phyloP scores from a whole-genome alignment of 2,113 vertebrate genomes.

The Dasyurus viverrinus region DNA sequence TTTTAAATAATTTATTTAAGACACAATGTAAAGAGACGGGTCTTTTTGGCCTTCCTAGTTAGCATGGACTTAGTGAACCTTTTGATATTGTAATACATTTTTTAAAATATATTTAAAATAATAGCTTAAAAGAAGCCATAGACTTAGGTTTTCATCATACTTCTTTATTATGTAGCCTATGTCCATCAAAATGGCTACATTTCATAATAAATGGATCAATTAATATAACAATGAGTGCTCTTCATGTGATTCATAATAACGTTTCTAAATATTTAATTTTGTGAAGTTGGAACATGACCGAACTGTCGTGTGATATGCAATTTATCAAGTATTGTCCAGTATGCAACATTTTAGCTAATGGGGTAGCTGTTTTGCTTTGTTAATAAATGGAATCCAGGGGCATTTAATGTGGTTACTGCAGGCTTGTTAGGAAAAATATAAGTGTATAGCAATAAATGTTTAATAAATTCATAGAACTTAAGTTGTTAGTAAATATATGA shows the following conservation, averaged over 20 bases:
- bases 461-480: slow-evolving; percentile 55
- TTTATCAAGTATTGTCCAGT: slow-evolving; percentile 52
- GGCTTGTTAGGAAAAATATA: slow-evolving; percentile 44
- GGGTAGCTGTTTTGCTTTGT: slow-evolving; percentile 38
- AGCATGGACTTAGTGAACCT: slow-evolving; percentile 27
- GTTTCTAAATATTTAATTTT: slow-evolving; percentile 34
- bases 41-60: slow-evolving; percentile 47
- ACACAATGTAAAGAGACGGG: neutral
- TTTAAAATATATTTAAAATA: slow-evolving; percentile 54
- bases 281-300: slow-evolving; percentile 38
- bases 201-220: neutral
- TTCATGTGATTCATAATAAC: slow-evolving; percentile 45
- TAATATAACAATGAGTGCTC: slow-evolving; percentile 30
- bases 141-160: slow-evolving; percentile 32
- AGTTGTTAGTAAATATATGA: slow-evolving; percentile 66
- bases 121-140: slow-evolving; percentile 17
- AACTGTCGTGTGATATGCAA: slow-evolving; percentile 10
- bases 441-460: slow-evolving; percentile 53
- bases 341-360: slow-evolving; percentile 40
- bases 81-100: slow-evolving; percentile 33
- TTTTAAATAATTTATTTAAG: slow-evolving; percentile 55
- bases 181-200: slow-evolving; percentile 42
- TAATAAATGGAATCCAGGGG: slow-evolving; percentile 38
- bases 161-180: slow-evolving; percentile 37
- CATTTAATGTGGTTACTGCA: slow-evolving; percentile 47